These are phyloP conservation scores for Gadopsis marmoratus DNA, from an alignment of 2,797 vertebrate species.

Conservation along the genomic window DNA sequence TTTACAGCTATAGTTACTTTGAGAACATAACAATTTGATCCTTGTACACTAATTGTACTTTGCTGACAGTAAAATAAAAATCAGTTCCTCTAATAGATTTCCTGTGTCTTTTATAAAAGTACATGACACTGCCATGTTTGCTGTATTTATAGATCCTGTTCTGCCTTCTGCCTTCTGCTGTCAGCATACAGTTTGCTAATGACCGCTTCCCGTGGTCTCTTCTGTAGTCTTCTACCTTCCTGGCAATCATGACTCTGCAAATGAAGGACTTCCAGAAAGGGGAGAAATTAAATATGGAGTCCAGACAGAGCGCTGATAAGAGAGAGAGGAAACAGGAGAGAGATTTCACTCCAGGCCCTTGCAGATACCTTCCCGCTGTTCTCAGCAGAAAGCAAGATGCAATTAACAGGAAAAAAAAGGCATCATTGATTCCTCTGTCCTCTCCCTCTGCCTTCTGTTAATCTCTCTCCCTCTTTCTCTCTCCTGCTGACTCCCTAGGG, in stretches of 20 bases:
- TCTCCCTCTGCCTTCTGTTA: constrained; percentile 54
- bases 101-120: constrained; percentile 42
- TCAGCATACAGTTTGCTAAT: constrained; percentile 59
- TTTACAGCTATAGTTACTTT: background rate
- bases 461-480: constrained; percentile 49
- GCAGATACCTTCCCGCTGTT: constrained; percentile 73
- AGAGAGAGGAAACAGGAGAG: constrained; percentile 31
- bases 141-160: constrained; percentile 62
- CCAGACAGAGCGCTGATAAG: constrained; percentile 57
- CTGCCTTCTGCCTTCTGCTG: constrained; percentile 29
- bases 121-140: background rate
- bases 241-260: constrained; percentile 75
- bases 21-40: background rate
- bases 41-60: background rate
- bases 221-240: constrained; percentile 24
- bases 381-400: constrained; percentile 82
- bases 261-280: constrained; percentile 45
- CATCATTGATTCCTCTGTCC: constrained; percentile 75
- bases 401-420: constrained; percentile 79
- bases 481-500: constrained; percentile 50
- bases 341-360: constrained; percentile 66
- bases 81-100: constrained; percentile 44
- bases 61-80: background rate
- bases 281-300: constrained; percentile 47
- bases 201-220: constrained; percentile 16